Evolutionary conservation across 2,888 invertebrate species (phyloP).

Genomic region (Phanerotoma sp.): DNA sequence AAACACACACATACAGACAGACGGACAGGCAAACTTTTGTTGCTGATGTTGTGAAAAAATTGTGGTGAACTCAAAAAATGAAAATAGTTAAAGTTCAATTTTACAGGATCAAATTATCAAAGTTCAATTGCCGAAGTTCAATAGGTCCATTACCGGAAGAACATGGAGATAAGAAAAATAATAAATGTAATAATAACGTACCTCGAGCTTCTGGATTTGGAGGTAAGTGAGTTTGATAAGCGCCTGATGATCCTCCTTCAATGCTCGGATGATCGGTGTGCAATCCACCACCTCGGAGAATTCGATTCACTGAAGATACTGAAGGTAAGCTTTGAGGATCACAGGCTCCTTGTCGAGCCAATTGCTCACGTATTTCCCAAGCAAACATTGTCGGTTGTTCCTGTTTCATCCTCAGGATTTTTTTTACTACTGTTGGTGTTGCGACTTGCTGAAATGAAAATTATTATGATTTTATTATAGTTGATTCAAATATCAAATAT

Average conservation of each 20-base stretch:
- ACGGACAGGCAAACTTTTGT: too few relatives aligned
- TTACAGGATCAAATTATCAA: too few relatives aligned
- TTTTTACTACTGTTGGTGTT: conserved; percentile 92
- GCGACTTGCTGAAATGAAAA: conserved; percentile 83
- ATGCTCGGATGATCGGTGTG: conserved; percentile 62
- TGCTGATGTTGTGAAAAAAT: too few relatives aligned
- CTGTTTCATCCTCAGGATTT: conserved; percentile 90
- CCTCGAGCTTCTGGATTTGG: conserved; percentile 46
- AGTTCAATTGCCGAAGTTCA: too few relatives aligned
- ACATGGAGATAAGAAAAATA: conserved; percentile 1
- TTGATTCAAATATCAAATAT: not conserved
- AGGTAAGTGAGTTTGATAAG: conserved; percentile 46
- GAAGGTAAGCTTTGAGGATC: conserved; percentile 90
- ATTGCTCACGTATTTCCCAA: conserved; percentile 92
- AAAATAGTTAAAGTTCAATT: too few relatives aligned
- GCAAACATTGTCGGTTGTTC: conserved; percentile 97
- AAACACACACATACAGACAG: too few relatives aligned
- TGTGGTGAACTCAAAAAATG: too few relatives aligned
- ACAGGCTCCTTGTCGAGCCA: conserved; percentile 86
- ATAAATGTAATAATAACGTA: conserved; percentile 23
- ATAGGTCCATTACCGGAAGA: too few relatives aligned
- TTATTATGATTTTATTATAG: conserved; percentile 18
- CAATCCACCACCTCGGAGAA: conserved; percentile 83
- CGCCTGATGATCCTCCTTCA: conserved; percentile 42
- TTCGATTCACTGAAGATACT: conserved; percentile 92